These are phyloP conservation scores for Spilarctia lutea DNA, from an alignment of 2,888 invertebrate genomes.

Conservation along the genomic window DNA sequence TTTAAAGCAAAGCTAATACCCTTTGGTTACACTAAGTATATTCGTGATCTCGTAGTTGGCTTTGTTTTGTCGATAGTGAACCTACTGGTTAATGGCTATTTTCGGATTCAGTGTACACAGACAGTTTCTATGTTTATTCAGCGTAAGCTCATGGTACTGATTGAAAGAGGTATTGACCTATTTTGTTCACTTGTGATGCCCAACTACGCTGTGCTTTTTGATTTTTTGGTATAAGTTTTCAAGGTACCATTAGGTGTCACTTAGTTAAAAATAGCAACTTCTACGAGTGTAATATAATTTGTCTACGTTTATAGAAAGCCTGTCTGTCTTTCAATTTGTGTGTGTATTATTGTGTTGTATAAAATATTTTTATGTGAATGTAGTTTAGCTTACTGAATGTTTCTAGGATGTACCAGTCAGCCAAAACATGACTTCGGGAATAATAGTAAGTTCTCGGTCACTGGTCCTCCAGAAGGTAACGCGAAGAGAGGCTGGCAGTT, in stretches of 20 bases:
- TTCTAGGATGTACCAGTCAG: conserved; percentile 87
- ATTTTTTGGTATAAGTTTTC: not conserved
- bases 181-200: not conserved
- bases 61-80: not conserved
- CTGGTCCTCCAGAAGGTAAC: conserved; percentile 94
- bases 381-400: not conserved
- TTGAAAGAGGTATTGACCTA: not conserved
- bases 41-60: too few species aligned
- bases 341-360: too few species aligned
- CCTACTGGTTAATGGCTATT: not conserved
- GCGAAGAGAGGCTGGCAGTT: conserved; percentile 92
- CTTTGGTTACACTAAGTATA: not conserved
- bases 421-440: conserved; percentile 94
- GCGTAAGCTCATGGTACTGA: not conserved
- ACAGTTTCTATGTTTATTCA: not conserved
- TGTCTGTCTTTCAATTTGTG: not conserved
- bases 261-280: too few species aligned
- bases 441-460: conserved; percentile 95
- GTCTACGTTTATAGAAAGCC: too few species aligned
- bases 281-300: too few species aligned
- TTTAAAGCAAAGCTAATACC: not conserved
- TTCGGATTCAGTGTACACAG: not conserved
- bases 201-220: not conserved
- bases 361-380: not conserved
- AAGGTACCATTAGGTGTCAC: not conserved